Base-by-base conservation (phyloP, 2,113 vertebrate genomes). In the Struthio camelus region DNA sequence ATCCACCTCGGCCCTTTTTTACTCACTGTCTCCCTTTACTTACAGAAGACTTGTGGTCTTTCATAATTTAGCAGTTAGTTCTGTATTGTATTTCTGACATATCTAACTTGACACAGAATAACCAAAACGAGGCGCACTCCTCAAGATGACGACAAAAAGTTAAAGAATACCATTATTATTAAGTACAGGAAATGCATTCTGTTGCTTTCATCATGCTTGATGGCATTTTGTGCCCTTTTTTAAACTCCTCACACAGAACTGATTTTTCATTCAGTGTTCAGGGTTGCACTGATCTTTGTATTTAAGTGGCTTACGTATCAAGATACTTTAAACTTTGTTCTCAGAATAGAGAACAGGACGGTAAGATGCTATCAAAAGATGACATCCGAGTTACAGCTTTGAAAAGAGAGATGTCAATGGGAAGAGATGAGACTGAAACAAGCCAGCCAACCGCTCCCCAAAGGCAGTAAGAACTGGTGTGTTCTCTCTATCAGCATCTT, bases 341-440 rank as follows among this genome's bases (percentile, higher is more conserved):
- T 88, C 24, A 71, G 79, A 73, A 59, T 3, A 77, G 42, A 91
- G 46, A 82, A 48, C 11, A 66, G 42, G 36, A 72, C 30, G 25
- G 20, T 28, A 51, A 80, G 80, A 70, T 53, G 11, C 30, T 58
- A 58, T 71, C 42, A 30, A 80, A 82, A 83, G 58, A 78, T 64
- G 76, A 77, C 62, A 95, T 38, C 16, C n/a, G 22, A 95, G 34
- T 67, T 53, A 82, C 6, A 72, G 59, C 46, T 84, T 3, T 11
- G 4, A 70, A 90, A 83, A 91, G n/a, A 72, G 6, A 80, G 9
- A 82, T 85, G 80, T 90, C 79, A 87, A 15, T 44, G 76, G 93
- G 50, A 82, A 42, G n/a, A 90, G 56, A 80, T 14, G 80, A 46
- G 69, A 70, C 16, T 80, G 58, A 73, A 91, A 90, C 19, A 90